These are phyloP conservation scores for Temnothorax nylanderi DNA, from an alignment of 1,140 invertebrate species.

Conservation along the genomic window DNA sequence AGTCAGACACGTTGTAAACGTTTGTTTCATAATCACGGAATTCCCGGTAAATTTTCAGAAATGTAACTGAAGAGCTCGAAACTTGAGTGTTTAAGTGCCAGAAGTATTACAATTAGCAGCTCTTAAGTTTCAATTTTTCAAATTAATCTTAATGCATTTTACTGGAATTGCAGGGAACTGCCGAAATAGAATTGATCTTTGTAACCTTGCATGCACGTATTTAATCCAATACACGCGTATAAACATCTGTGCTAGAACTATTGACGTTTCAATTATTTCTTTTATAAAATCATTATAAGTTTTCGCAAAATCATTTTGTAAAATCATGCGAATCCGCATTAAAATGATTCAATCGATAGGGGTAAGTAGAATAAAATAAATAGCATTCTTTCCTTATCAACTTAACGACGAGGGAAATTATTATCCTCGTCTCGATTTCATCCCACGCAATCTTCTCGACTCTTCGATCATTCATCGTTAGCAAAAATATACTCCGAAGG, in stretches of 20 bases:
- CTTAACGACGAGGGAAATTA: neutral
- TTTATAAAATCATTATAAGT: neutral
- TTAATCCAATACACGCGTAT: neutral
- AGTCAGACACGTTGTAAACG: slow-evolving; percentile 40
- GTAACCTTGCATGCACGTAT: neutral
- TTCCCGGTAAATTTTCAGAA: slow-evolving; percentile 14
- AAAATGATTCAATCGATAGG: slow-evolving; percentile 9
- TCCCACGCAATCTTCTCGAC: neutral
- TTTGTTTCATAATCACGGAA: neutral
- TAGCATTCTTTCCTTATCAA: neutral
- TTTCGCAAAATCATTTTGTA: neutral
- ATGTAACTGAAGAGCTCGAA: neutral
- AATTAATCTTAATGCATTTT: neutral
- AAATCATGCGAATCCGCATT: neutral
- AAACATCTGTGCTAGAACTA: neutral
- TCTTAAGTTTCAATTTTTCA: neutral
- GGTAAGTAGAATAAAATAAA: neutral
- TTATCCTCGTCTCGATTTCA: neutral
- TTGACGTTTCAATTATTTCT: neutral
- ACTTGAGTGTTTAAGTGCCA: neutral
- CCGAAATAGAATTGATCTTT: no score
- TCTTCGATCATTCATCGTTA: slow-evolving; percentile 1
- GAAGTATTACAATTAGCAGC: neutral
- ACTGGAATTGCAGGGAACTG: neutral
- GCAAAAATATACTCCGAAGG: slow-evolving; percentile 8